Evolutionary conservation across 2,113 vertebrate genomes (phyloP).

Genomic region (Petroica traversi): DNA sequence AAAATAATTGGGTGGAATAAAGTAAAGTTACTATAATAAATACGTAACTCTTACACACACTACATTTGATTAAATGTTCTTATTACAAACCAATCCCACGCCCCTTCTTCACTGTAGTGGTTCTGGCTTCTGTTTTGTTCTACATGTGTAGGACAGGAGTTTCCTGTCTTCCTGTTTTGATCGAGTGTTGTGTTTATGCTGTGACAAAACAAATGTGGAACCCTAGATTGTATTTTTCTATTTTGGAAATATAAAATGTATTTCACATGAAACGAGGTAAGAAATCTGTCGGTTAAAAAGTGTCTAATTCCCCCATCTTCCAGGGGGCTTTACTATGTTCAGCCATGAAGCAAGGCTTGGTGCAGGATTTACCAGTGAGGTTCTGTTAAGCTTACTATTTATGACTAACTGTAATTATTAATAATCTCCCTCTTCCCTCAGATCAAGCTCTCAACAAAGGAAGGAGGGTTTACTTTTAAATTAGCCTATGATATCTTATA

Average conservation of each 20-base stretch:
- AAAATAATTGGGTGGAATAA: background rate
- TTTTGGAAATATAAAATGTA: background rate
- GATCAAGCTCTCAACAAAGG: background rate
- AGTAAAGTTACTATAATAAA: background rate
- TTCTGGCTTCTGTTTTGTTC: background rate
- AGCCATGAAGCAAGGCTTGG: background rate
- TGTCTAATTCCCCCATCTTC: background rate
- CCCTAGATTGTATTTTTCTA: background rate
- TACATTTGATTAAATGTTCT: background rate
- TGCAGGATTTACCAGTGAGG: background rate
- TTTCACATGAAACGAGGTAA: background rate
- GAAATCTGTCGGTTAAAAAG: background rate
- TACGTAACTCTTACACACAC: background rate
- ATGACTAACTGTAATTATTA: background rate
- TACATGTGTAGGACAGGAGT: background rate
- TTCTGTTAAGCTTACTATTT: background rate
- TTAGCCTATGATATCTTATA: background rate
- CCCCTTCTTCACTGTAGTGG: background rate
- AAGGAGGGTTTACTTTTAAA: background rate
- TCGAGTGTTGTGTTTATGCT: background rate
- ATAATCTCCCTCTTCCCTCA: background rate
- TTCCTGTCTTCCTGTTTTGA: background rate
- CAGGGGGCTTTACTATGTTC: background rate
- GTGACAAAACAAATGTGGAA: background rate
- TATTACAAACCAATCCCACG: background rate